Base-by-base conservation (phyloP, 2,797 vertebrate genomes). In the Hydrophis major region DNA sequence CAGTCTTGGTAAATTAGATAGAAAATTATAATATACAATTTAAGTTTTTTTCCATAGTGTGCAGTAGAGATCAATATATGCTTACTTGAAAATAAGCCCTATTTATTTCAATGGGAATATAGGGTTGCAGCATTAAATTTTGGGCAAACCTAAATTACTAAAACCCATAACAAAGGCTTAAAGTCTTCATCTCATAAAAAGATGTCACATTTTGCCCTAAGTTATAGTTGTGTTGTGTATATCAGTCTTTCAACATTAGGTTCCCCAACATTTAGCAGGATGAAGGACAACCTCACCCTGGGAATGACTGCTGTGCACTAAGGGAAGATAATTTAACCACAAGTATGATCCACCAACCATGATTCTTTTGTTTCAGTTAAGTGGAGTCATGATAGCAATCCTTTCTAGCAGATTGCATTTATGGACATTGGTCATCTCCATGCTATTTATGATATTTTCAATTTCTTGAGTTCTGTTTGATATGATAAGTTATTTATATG, bases 401-500 rank as follows among this genome's bases (percentile, higher is more conserved):
- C 25, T 59, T 12, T 42, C n/a, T 32, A 53, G 16, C 28, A 14
- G n/a, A 61, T 37, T n/a, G 12, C 47, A 27, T 57, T 11, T 61
- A 20, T 95, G 94, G 87, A 96, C 95, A 94, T 61, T 95, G 94
- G 86, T 96, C 95, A 94, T 61, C 27, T 96, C 96, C 96, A 97
- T 96, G 97, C 95, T 97, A 89, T 95, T 96, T 95, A 94, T 92
- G 94, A 66, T 97, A 96, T 95, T 94, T 93, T 88, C 88, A n/a
- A 60, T 90, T 78, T 89, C 92, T 96, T 95, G 90, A 93, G 95
- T 95, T 94, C 94, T 90, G 89, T 90, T 89, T 93, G 96, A 95
- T 94, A 95, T 96, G 86, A 95, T 94, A 94, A 94, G 96, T 94
- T 96, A 96, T 96, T 95, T 96, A 93, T 95, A 94, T 98, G 97